A percentile compares a stretch with the other conserved stretches of the same genome.
Evolutionary conservation across 2,113 vertebrate genomes (phyloP).

Genomic region (Perca fluviatilis): DNA sequence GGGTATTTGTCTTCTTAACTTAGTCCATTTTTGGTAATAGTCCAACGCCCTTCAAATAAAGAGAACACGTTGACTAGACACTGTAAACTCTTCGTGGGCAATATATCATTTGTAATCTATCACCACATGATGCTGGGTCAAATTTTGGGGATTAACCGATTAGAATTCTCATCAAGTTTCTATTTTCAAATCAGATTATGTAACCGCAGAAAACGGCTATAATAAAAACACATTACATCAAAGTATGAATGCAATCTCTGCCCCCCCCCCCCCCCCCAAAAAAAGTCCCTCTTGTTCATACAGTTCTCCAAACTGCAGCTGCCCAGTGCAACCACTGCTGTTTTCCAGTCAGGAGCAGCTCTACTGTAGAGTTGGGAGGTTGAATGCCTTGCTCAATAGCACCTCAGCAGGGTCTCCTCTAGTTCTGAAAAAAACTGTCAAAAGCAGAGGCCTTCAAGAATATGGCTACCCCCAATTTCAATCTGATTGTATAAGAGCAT

Average conservation of each 20-base stretch:
- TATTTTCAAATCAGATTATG: slow-evolving; percentile 61
- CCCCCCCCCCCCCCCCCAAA: too few relatives aligned
- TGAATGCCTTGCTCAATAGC: neutral
- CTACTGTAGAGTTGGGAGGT: neutral
- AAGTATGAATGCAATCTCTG: neutral
- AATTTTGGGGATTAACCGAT: slow-evolving; percentile 62
- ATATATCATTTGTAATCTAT: slow-evolving; percentile 1
- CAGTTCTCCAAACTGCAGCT: neutral
- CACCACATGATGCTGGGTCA: slow-evolving; percentile 25
- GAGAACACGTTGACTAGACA: neutral
- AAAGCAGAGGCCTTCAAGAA: neutral
- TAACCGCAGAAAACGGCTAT: slow-evolving; percentile 54
- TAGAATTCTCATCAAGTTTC: slow-evolving; percentile 52
- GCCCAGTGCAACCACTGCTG: neutral
- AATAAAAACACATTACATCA: slow-evolving; percentile 34
- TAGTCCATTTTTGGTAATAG: neutral
- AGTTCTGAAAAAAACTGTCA: neutral
- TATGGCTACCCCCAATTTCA: slow-evolving; percentile 12
- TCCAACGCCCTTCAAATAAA: slow-evolving; percentile 35
- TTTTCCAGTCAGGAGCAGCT: neutral
- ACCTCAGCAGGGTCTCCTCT: neutral
- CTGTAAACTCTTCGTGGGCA: neutral
- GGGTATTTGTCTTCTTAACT: neutral
- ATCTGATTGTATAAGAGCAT: slow-evolving; percentile 45
- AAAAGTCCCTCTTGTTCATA: neutral